Conservation (phyloP, 1,140 invertebrate genomes). For the Ylistrum balloti region DNA sequence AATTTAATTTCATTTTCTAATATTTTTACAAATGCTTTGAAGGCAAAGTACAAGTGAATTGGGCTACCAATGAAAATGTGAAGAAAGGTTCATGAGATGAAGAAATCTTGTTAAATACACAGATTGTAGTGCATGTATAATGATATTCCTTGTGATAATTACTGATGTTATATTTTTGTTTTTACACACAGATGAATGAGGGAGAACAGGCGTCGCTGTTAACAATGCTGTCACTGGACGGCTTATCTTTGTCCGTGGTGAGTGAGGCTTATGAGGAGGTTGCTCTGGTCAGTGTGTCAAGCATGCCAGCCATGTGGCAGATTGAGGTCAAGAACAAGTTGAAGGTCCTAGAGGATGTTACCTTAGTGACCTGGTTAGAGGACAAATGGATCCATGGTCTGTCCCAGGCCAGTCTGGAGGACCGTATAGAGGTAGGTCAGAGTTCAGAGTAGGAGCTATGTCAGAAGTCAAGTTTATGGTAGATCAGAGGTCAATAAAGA, state of each 20-base stretch:
- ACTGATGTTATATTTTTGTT: no score
- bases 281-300: conserved; percentile 86
- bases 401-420: conserved; percentile 89
- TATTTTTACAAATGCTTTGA: no score
- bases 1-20: no score
- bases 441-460: neutral
- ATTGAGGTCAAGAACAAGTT: conserved; percentile 89
- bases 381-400: conserved; percentile 86
- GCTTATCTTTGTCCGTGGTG: conserved; percentile 87
- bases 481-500: neutral
- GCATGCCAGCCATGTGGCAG: conserved; percentile 91
- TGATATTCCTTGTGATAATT: no score
- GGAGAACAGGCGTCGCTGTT: conserved; percentile 88
- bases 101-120: no score
- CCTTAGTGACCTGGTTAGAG: conserved; percentile 52
- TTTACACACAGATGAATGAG: conserved; percentile 85
- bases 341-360: conserved; percentile 86
- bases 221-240: conserved; percentile 88
- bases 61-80: no score
- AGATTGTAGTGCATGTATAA: no score
- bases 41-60: no score
- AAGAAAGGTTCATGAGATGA: no score
- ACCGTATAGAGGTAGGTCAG: conserved; percentile 83
- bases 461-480: neutral
- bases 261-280: conserved; percentile 85